Percentiles rank a stretch among this genome's conserved stretches.
Conservation (phyloP, 2,113 vertebrate species). For the cattle (Bos taurus) region ARS-UCD2.0 NC_037330.1:4933501-4934000, state of each 20-base stretch:
- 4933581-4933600: background rate
- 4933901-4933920: background rate
- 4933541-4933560: background rate
- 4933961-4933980: background rate
- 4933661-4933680: background rate
- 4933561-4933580: background rate
- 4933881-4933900: background rate
- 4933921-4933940: background rate
- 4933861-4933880: background rate
- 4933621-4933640: background rate
- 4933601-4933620: background rate
- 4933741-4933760: background rate
- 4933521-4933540: background rate
- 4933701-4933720: background rate
- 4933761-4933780: background rate
- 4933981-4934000: background rate
- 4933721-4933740: background rate
- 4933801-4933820: background rate
- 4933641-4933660: background rate
- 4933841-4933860: background rate
- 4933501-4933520: background rate
- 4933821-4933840: background rate
- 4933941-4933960: background rate
- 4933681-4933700: background rate
- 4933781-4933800: background rate